Base-by-base conservation (phyloP, 2,888 invertebrate genomes). In the Harmothoe impar region DNA sequence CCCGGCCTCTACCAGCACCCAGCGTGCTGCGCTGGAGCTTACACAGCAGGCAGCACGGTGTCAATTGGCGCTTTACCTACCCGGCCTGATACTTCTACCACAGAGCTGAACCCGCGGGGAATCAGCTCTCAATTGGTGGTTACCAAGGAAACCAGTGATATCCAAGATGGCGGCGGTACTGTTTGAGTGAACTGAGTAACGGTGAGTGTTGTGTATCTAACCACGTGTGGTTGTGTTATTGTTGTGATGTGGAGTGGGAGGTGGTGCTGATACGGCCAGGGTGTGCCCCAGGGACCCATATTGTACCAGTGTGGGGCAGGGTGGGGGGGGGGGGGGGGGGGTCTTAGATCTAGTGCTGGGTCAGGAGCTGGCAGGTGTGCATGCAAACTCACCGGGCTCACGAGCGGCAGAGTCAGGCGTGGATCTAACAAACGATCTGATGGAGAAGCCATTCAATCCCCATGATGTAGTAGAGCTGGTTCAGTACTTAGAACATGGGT, bases 141-240 rank as follows among this genome's bases (percentile, higher is more conserved):
- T 62, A n/a, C 62, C 62, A 62, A 62, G 62, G 62, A n/a, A 62
- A 62, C 62, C n/a, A 43, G 62, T n/a, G 62, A n/a, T 20, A 62
- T 20, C 20, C 62, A 62, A 62, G 23, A 62, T 62, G 62, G 62
- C 62, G 62, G 62, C 62, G 62, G 20, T 1, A 62, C 7, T 62
- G 12, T n/a, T 20, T n/a, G 62, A 3, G 43, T 43, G 43, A 43
- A 10, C 20, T n/a, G n/a, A 20, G 62, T 62, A n/a, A 62, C 3
- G 62, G 62, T 62, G 62, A 62, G 62, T 62, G 62, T n/a, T 62
- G n/a, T 52, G 12, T 52, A 15, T 62, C 62, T n/a, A 62, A 3
- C 62, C 62, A 62, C 62, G 62, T 62, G 62, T 62, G 62, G 62
- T 62, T 12, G 3, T 20, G n/a, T 62, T 20, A 62, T 62, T 62